Base-by-base conservation (phyloP, 2,113 vertebrate species). In the Nesoenas mayeri region DNA sequence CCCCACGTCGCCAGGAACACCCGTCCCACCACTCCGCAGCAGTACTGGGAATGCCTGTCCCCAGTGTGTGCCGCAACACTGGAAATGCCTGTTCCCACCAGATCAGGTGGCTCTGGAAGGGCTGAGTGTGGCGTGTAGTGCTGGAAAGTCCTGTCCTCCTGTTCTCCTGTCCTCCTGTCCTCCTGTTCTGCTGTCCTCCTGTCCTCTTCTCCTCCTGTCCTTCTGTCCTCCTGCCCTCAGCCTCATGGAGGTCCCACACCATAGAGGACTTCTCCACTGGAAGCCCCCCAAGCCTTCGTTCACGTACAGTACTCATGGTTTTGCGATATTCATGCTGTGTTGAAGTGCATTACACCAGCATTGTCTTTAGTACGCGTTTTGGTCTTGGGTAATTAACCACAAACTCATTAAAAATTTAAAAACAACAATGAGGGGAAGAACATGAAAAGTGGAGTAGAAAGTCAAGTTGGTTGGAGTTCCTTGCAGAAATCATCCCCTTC, bases 321-420 rank as follows among this genome's bases (percentile, higher is more conserved):
- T 69, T 73, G 29, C 18, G 80, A 25, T 29, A 15, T 36, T 73
- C 4, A 3, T 26, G 67, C 7, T 56, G 1, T 2, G 5, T 10
- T 40, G 53, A 50, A 0, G 0, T 34, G 36, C 1, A 1, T 47
- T 67, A 11, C 12, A n/a, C 26, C 2, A 0, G 17, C 0, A 0
- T 13, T 38, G 25, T 6, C 65, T 56, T 54, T 26, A 84, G 69
- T 10, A 0, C 4, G 12, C n/a, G 11, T 31, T 71, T 75, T 24
- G 11, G 9, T 36, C 38, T 64, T 56, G 16, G 6, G 13, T 60
- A 24, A 61, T 57, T 22, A 15, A 31, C 5, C 42, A 44, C 42
- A 44, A 17, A 44, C 42, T 44, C 42, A 44, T 44, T 44, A 44
- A 18, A 44, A 44, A 44, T 44, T 44, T 40, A 40, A 44, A 44